Conservation (phyloP, 2,113 vertebrate genomes). For the Brachyhypopomus gauderio region DNA sequence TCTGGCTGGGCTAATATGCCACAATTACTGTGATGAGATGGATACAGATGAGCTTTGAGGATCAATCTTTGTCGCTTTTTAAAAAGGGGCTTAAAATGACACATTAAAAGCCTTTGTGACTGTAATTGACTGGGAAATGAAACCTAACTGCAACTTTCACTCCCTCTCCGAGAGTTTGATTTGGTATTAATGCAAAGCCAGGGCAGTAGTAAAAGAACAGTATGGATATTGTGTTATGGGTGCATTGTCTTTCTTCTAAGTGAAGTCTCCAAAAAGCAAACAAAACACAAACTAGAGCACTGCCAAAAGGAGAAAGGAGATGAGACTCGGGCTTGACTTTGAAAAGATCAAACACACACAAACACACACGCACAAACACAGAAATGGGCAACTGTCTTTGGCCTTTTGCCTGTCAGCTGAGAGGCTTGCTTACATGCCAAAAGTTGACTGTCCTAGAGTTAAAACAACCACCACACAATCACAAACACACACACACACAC, state of each 20-base stretch:
- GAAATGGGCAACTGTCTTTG: conserved; percentile 63
- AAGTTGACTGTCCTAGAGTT: conserved; percentile 60
- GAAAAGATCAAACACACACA: conserved; percentile 54
- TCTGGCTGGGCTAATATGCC: conserved; percentile 43
- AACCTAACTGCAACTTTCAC: conserved; percentile 45
- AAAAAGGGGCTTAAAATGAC: conserved; percentile 22
- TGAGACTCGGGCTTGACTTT: conserved; percentile 68
- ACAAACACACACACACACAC: conserved; percentile 43
- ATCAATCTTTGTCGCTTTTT: conserved; percentile 36
- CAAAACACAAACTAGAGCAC: conserved; percentile 60
- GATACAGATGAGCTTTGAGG: conserved; percentile 45
- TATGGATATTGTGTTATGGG: conserved; percentile 66
- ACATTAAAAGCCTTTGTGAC: conserved; percentile 42
- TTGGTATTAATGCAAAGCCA: conserved; percentile 50
- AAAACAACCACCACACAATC: conserved; percentile 44
- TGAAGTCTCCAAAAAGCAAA: conserved; percentile 62
- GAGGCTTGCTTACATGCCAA: conserved; percentile 68
- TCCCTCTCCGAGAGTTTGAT: conserved; percentile 55
- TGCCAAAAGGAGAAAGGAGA: conserved; percentile 72
- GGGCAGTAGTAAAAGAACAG: conserved; percentile 58
- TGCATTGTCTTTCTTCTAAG: conserved; percentile 61
- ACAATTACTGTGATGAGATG: conserved; percentile 48
- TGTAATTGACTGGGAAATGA: conserved; percentile 64
- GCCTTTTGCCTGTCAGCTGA: conserved; percentile 69
- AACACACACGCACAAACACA: conserved; percentile 57